Percentiles rank a stretch among this genome's conserved stretches.
Evolutionary conservation across 2,797 vertebrate genomes (phyloP).

Genomic region (Alca torda): DNA sequence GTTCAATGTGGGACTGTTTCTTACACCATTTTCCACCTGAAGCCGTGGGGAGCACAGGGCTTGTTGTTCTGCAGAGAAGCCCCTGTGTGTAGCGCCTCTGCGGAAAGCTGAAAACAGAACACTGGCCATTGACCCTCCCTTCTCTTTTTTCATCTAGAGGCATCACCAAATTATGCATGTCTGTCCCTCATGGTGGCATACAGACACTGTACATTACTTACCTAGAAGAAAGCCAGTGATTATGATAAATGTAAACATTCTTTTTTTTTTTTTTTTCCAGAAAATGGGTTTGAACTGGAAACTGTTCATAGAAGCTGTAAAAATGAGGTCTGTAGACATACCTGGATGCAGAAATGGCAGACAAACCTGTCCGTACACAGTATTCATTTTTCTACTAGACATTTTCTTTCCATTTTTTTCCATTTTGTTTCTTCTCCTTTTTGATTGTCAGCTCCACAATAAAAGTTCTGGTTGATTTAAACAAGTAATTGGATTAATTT

Average conservation of each 20-base stretch:
- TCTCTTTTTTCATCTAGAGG: not conserved
- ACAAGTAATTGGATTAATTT: constrained; percentile 1
- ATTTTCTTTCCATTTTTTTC: not conserved
- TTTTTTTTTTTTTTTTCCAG: not conserved
- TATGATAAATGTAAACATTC: not conserved
- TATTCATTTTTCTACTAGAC: not conserved
- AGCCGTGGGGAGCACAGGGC: fast-evolving
- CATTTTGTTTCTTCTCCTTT: not conserved
- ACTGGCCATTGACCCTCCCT: not conserved
- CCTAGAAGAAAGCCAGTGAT: not conserved
- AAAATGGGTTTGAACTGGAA: not conserved
- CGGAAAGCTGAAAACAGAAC: not conserved
- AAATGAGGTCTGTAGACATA: not conserved
- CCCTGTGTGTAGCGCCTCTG: not conserved
- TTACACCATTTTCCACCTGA: not conserved
- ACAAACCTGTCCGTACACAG: fast-evolving
- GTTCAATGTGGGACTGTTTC: not conserved
- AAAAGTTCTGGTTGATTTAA: constrained; percentile 15
- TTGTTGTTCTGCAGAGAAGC: not conserved
- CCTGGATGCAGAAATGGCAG: not conserved
- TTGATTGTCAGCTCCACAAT: not conserved
- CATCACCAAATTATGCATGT: not conserved
- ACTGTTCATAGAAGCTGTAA: not conserved
- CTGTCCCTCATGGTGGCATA: not conserved
- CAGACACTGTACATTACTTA: not conserved